These are phyloP conservation scores for Phyllotis vaccarum DNA, from an alignment of 2,797 vertebrate genomes.

Conservation along the genomic window DNA sequence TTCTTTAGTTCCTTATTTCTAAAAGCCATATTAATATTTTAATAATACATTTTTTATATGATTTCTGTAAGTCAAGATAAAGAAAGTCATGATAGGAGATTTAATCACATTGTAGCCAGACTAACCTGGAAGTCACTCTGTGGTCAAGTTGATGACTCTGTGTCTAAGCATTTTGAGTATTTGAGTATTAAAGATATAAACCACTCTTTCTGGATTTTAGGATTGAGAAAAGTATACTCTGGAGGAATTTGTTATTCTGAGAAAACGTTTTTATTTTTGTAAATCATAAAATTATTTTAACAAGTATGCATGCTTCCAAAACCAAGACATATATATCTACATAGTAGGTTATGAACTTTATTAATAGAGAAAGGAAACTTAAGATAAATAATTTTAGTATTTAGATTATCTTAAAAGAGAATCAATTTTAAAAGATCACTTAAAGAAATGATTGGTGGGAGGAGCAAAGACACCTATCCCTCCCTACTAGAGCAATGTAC, in stretches of 20 bases:
- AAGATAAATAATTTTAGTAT: not conserved
- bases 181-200: not conserved
- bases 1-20: not conserved
- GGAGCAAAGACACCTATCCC: not conserved
- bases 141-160: not conserved
- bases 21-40: not conserved
- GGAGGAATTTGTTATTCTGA: not conserved
- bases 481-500: not conserved
- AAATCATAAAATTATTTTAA: not conserved
- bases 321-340: not conserved
- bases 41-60: not conserved
- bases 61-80: not conserved
- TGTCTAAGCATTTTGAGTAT: not conserved
- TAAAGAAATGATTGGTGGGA: not conserved
- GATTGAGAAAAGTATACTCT: not conserved
- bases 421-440: not conserved
- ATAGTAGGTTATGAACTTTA: not conserved
- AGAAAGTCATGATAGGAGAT: not conserved
- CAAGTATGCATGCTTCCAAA: not conserved
- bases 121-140: not conserved
- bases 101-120: not conserved
- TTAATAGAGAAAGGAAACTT: slow-evolving; percentile 16
- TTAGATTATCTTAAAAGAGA: not conserved
- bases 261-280: not conserved
- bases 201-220: not conserved